Evolutionary conservation across 2,113 vertebrate species (phyloP).

Genomic region (Phrynocephalus versicolor): DNA sequence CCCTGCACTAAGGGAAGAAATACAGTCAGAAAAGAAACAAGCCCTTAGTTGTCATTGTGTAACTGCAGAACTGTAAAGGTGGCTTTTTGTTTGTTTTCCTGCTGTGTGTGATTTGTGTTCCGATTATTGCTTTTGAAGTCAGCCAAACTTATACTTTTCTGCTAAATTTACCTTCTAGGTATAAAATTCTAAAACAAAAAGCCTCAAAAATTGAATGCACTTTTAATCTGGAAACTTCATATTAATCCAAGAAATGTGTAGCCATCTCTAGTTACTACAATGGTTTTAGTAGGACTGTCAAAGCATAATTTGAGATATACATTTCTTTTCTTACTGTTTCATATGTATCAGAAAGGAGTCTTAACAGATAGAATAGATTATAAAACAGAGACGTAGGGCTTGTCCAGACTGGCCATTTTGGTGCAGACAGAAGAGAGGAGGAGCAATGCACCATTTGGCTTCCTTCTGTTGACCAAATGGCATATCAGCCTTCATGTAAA

Average conservation of each 20-base stretch:
- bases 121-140: neutral
- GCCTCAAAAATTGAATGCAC: neutral
- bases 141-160: neutral
- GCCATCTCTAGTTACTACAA: neutral
- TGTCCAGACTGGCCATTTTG: too few relatives aligned
- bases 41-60: neutral
- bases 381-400: neutral
- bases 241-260: neutral
- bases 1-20: neutral
- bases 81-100: neutral
- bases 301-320: neutral
- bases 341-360: neutral
- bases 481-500: too few relatives aligned
- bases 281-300: neutral
- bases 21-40: neutral
- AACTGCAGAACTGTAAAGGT: neutral
- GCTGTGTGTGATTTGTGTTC: neutral
- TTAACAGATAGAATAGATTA: neutral
- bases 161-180: too few relatives aligned
- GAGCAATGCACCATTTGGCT: too few relatives aligned
- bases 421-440: too few relatives aligned
- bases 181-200: neutral
- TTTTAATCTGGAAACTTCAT: neutral
- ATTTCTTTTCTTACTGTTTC: neutral
- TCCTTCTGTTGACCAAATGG: too few relatives aligned